Evolutionary conservation across 2,888 invertebrate species (phyloP).

Genomic region (Scotopteryx bipunctaria): DNA sequence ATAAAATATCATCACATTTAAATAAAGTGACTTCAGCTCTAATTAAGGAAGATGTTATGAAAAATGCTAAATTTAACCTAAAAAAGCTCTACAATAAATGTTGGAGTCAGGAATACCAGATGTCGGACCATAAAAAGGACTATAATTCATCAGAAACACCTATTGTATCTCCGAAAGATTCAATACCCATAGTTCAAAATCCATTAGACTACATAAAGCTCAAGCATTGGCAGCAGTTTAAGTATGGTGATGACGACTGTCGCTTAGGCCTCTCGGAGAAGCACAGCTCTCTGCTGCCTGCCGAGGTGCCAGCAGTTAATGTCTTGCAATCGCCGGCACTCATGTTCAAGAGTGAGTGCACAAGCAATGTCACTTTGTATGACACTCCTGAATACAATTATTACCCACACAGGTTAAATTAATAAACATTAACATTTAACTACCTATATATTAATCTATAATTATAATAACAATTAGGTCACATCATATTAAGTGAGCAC

Average conservation of each 20-base stretch:
- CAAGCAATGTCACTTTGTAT: constrained; percentile 20
- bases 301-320: no score
- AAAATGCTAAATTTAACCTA: constrained; percentile 45
- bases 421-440: no score
- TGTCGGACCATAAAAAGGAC: constrained; percentile 35
- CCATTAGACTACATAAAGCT: constrained; percentile 52
- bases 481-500: no score
- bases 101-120: constrained; percentile 39
- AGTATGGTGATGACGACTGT: not conserved
- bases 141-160: constrained; percentile 20
- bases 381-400: constrained; percentile 66
- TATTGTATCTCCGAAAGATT: constrained; percentile 21
- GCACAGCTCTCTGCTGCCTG: not conserved
- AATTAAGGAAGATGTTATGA: constrained; percentile 48
- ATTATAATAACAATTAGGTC: no score
- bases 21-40: constrained; percentile 42
- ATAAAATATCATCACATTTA: constrained; percentile 52
- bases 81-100: constrained; percentile 47
- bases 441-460: no score
- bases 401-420: constrained; percentile 67
- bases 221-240: not conserved
- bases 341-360: not conserved
- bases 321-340: not conserved
- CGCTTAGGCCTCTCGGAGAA: not conserved
- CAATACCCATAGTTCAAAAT: constrained; percentile 45